Percentiles rank a stretch among this genome's conserved stretches.
phyloP scores from a whole-genome alignment of 2,888 invertebrate genomes.

The Hesperia comma region DNA sequence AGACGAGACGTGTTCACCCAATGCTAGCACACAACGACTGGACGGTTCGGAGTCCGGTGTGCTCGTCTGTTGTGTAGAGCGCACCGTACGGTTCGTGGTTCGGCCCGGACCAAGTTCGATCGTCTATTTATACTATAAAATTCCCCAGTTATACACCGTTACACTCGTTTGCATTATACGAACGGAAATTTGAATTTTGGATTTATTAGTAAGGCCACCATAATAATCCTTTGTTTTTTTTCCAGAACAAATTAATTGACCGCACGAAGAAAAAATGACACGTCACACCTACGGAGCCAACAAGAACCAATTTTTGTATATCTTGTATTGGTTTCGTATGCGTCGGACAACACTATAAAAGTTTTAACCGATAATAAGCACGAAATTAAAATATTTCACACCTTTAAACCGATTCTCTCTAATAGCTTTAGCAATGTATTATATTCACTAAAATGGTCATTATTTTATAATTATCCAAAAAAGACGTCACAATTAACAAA shows the following conservation, averaged over 20 bases:
- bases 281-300: conserved; percentile 43
- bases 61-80: too few relatives aligned
- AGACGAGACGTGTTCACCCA: too few relatives aligned
- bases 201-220: too few relatives aligned
- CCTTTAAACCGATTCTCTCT: neutral
- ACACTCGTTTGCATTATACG: too few relatives aligned
- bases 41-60: too few relatives aligned
- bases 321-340: conserved; percentile 52
- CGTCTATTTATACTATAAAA: too few relatives aligned
- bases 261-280: conserved; percentile 73
- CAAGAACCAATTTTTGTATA: conserved; percentile 42
- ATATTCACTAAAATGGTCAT: neutral
- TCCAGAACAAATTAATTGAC: conserved; percentile 58
- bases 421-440: neutral
- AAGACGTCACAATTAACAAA: neutral
- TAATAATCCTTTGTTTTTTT: conserved; percentile 32
- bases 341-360: conserved; percentile 42
- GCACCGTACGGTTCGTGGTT: too few relatives aligned
- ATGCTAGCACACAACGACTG: too few relatives aligned
- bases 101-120: too few relatives aligned
- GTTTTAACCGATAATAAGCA: conserved; percentile 13
- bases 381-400: conserved; percentile 1
- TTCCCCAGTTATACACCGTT: too few relatives aligned
- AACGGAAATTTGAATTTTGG: too few relatives aligned
- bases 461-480: too few relatives aligned